Base-by-base conservation (phyloP, 2,888 invertebrate genomes). In the Stenchaetothrips biformis region DNA sequence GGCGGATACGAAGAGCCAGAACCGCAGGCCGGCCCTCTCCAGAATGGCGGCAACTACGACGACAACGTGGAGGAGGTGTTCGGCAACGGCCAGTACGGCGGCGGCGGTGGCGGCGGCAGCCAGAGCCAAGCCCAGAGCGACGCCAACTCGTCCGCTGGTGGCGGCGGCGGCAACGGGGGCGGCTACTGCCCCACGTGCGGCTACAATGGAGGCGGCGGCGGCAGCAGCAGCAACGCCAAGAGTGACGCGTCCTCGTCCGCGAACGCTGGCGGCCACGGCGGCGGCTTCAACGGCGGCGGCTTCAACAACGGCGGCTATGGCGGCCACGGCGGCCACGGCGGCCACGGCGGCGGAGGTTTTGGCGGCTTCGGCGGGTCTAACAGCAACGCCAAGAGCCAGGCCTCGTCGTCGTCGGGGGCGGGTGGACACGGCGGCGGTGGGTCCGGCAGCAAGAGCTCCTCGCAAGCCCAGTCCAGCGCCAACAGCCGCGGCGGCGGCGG, bases 361-460 rank as follows among this genome's bases (percentile, higher is more conserved):
- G 8, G 21, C 25, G 67, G 67, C 67, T 21, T 21, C 67, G 25
- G 67, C 67, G 67, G 67, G 9, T 25, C 67, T 7, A 21, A 25
- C 67, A 74, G 67, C 67, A 9, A 25, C 7, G 67, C 67, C 25
- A 74, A 74, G 21, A 74, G 67, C 25, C 67, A 74, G 67, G 67
- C 67, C 21, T 74, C 67, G 67, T 21, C 67, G 8, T 74, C 67
- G 6, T 59, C 59, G 16, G 4, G 4, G 18, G 67, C 67, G 11
- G 67, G 67, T 0, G 67, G 67, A 2, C 53, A 6, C 67, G 67
- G 67, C 67, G 67, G 67, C 21, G 21, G 9, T 4, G 67, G 67
- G 37, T 37, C 37, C 7, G 67, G 67, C 21, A 25, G 25, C 21
- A 74, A 25, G 67, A 74, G 67, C 67, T 7, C 67, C 25, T 21